Evolutionary conservation across 2,797 vertebrate species (phyloP).

Genomic region (Malurus splendens): DNA sequence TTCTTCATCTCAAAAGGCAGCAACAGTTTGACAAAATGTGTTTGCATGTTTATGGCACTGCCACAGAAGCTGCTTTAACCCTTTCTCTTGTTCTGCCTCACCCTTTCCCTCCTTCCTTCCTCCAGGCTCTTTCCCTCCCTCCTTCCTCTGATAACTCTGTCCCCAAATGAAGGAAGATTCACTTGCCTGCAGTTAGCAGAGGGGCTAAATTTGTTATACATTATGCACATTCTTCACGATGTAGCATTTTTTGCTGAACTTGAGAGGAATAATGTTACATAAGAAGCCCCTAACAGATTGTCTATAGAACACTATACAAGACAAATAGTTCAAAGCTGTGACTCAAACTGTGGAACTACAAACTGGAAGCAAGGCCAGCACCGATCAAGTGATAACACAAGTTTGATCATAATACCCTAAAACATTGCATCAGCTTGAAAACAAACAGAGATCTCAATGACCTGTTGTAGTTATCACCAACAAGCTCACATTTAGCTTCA

Average conservation of each 20-base stretch:
- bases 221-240: conserved; percentile 34
- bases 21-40: neutral
- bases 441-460: neutral
- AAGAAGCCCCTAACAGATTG: conserved; percentile 42
- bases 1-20: neutral
- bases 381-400: neutral
- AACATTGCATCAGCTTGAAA: neutral
- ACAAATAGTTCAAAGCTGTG: conserved; percentile 42
- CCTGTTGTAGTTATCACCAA: neutral
- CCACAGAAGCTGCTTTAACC: neutral
- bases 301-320: neutral
- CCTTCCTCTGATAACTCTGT: neutral
- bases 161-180: neutral
- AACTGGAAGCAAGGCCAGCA: conserved; percentile 15
- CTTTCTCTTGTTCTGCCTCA: neutral
- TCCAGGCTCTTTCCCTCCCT: neutral
- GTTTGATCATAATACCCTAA: neutral
- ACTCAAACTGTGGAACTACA: conserved; percentile 24
- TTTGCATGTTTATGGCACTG: neutral
- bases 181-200: neutral
- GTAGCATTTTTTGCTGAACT: conserved; percentile 49
- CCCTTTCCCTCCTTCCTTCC: neutral
- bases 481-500: neutral
- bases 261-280: conserved; percentile 28
- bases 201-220: conserved; percentile 36